Conservation (phyloP, 2,113 vertebrate species). For the Melanostigma gelatinosum region DNA sequence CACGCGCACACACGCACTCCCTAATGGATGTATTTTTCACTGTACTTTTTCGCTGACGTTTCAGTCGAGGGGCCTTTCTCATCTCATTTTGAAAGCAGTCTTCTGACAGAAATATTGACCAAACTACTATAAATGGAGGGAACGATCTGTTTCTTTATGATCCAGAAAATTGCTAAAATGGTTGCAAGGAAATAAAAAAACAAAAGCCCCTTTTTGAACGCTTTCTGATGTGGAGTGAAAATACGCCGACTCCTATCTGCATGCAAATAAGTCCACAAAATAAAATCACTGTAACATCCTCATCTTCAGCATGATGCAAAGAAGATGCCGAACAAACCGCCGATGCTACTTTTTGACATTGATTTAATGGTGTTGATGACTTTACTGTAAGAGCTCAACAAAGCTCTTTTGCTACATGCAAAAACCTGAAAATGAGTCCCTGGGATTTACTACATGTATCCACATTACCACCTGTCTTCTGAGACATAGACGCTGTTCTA, state of each 20-base stretch:
- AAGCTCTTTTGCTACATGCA: neutral
- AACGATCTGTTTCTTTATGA: slow-evolving; percentile 60
- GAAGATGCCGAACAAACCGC: neutral
- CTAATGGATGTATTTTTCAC: slow-evolving; percentile 57
- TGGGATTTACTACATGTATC: neutral
- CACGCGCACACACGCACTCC: slow-evolving; percentile 20
- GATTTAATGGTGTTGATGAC: neutral
- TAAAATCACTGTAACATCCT: neutral
- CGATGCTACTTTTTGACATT: neutral
- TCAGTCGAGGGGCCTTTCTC: slow-evolving; percentile 40
- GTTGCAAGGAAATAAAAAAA: slow-evolving; percentile 40
- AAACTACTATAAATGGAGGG: slow-evolving; percentile 49
- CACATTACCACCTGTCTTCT: neutral
- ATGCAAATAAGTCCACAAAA: neutral
- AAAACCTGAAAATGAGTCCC: neutral
- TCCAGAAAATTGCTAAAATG: slow-evolving; percentile 67
- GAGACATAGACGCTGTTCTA: neutral
- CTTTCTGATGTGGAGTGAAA: slow-evolving; percentile 6
- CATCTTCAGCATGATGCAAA: neutral
- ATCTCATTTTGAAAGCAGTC: slow-evolving; percentile 57
- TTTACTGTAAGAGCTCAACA: neutral
- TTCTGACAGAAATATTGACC: slow-evolving; percentile 72
- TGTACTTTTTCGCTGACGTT: slow-evolving; percentile 36
- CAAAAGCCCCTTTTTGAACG: slow-evolving; percentile 20
- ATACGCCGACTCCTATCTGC: slow-evolving; percentile 1